Evolutionary conservation across 2,113 vertebrate genomes (phyloP).

Genomic region (Columba janthina): DNA sequence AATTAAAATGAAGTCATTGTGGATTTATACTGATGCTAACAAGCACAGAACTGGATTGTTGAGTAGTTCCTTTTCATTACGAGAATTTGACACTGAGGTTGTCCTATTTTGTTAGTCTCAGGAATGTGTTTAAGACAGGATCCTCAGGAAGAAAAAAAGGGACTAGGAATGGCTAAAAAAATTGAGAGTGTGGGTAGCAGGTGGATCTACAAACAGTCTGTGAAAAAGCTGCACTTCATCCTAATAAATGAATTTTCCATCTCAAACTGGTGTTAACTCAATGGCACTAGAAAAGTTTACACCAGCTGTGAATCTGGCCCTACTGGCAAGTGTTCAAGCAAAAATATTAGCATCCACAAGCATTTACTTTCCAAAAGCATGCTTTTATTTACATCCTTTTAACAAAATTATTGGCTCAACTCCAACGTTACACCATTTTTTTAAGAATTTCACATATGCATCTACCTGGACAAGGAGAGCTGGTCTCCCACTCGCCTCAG

Average conservation of each 20-base stretch:
- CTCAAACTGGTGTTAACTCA: neutral
- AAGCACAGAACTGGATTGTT: neutral
- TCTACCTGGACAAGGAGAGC: neutral
- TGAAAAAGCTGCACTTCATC: neutral
- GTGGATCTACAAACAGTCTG: neutral
- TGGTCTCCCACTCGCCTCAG: neutral
- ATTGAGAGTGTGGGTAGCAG: neutral
- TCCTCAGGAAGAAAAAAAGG: neutral
- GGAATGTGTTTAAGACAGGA: neutral
- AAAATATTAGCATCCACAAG: neutral
- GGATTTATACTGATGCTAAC: neutral
- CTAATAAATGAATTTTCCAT: constrained; percentile 30
- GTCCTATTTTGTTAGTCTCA: neutral
- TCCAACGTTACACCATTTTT: neutral
- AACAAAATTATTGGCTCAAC: neutral
- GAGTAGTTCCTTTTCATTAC: neutral
- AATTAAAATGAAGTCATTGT: neutral
- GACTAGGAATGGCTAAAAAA: neutral
- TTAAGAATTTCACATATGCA: neutral
- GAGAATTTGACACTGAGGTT: neutral
- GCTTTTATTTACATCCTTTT: constrained; percentile 20
- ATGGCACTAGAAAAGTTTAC: neutral
- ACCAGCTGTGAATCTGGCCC: constrained; percentile 12
- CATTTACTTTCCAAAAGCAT: neutral
- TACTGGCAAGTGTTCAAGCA: neutral